Percentiles rank a stretch among this genome's conserved stretches.
phyloP scores from a whole-genome alignment of 2,888 invertebrate genomes.

The Oligia strigilis region DNA sequence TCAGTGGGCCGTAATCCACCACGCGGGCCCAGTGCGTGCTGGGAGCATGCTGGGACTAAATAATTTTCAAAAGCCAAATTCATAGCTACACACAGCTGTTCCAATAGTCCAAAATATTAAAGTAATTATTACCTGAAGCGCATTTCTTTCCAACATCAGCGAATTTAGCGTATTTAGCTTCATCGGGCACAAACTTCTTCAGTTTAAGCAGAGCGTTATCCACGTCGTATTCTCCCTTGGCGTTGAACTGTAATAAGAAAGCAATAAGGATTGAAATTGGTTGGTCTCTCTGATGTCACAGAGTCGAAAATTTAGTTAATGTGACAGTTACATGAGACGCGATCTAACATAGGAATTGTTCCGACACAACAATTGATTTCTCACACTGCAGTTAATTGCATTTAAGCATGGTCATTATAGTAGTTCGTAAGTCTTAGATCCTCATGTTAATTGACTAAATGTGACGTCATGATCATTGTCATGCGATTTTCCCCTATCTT shows the following conservation, averaged over 20 bases:
- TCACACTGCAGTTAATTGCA: slow-evolving; percentile 22
- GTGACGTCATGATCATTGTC: neutral
- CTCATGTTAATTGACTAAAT: slow-evolving; percentile 9
- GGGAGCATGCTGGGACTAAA: neutral
- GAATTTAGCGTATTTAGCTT: slow-evolving; percentile 41
- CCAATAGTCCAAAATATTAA: neutral
- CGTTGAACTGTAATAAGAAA: slow-evolving; percentile 58
- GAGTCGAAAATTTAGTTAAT: neutral
- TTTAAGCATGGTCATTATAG: slow-evolving; percentile 14
- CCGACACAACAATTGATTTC: slow-evolving; percentile 41
- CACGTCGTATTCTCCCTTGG: slow-evolving; percentile 52
- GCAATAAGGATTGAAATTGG: neutral
- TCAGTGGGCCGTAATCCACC: neutral
- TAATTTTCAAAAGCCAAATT: neutral
- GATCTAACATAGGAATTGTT: slow-evolving; percentile 7
- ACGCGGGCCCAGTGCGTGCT: too few relatives aligned
- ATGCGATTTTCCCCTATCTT: neutral
- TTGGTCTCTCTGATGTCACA: neutral
- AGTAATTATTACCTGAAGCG: slow-evolving; percentile 48
- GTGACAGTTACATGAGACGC: neutral
- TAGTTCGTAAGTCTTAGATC: slow-evolving; percentile 11
- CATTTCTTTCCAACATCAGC: slow-evolving; percentile 54
- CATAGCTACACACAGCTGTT: neutral
- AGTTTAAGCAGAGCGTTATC: slow-evolving; percentile 45
- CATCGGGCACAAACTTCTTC: slow-evolving; percentile 44